Base-by-base conservation (phyloP, 2,113 vertebrate species). In the Ginglymostoma cirratum region DNA sequence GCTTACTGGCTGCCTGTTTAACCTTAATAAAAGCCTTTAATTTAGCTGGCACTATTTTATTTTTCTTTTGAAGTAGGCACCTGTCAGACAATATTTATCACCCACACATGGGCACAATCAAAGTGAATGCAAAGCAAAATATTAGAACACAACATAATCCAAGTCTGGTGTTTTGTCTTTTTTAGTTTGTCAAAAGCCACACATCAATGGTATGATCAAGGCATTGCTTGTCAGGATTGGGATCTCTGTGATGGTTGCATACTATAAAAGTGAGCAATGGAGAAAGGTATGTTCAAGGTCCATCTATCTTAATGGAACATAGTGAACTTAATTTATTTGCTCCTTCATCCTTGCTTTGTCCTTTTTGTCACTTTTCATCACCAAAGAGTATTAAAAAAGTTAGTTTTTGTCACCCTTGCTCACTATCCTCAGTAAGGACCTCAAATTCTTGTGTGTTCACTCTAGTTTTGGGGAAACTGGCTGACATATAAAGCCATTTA, bases 221-320 rank as follows among this genome's bases (percentile, higher is more conserved):
- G 97, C 96, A 95, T 97, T 98, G 96, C 96, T 99, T 80, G 99
- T 99, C 96, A 98, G 98, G 96, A 98, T 98, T 66, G 99, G 99
- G 93, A 98, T 99, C 95, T 99, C 97, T 1, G 97, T 98, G n/a
- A 98, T 99, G 97, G 98, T 98, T 96, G 98, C 97, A 66, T 99
- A 99, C 96, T 97, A 99, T 97, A 98, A 97, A 97, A 97, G 96
- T 6, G 97, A 98, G 83, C 98, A 98, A 10, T 99, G 99, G 99
- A 90, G 95, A 83, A 99, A 99, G 99, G 99, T 99, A 98, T 45
- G 38, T 96, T 96, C 87, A 70, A 23, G 95, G 65, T 19, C 76
- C 96, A 0, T 96, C 95, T 4, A 4, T 95, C 2, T 76, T 0
- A 17, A n/a, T 38, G 92, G 38, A 67, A 94, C 70, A 45, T 69